Base-by-base conservation (phyloP, 2,888 invertebrate species). In the Dorcus parallelipipedus region DNA sequence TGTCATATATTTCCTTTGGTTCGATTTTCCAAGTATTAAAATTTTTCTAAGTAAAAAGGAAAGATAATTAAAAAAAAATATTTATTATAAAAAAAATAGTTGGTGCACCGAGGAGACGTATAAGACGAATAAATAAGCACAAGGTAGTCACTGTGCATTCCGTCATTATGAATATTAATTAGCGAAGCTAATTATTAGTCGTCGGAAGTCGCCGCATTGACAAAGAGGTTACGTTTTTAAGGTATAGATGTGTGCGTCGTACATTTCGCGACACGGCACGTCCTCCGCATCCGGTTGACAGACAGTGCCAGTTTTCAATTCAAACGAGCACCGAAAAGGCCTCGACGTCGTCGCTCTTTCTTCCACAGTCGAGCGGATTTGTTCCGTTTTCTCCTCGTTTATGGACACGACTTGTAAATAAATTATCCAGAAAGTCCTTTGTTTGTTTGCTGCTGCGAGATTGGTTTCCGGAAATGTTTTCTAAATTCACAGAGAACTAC, bases 161-260 rank as follows among this genome's bases (percentile, higher is more conserved):
- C 7, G 14, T 62, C 48, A 59, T 56, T 60, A 62, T 62, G 64
- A 64, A 64, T 64, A 62, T 64, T 64, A 64, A 64, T 64, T 58
- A 60, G 52, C 53, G 50, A 57, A 60, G 58, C 59, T 64, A 58
- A 62, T 64, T 60, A 62, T 62, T 62, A 64, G 62, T 64, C 62
- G 62, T 64, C 64, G 64, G 64, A 62, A 60, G 64, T 64, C 60
- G 58, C 58, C 26, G 49, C 53, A 39, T 54, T 56, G 52, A 61
- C 61, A 63, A 63, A 59, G 61, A 59, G 58, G 47, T 54, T 53
- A 49, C 56, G 58, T 63, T 57, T 61, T 59, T 59, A 61, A 59
- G 61, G 63, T 61, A 61, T 50, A 54, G 45, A 48, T 56, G 59
- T 63, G 63, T 58, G 59, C 59, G 63, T 10, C 33, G 55, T 49